Base-by-base conservation (phyloP, 2,888 invertebrate species). In the Eupithecia insigniata region DNA sequence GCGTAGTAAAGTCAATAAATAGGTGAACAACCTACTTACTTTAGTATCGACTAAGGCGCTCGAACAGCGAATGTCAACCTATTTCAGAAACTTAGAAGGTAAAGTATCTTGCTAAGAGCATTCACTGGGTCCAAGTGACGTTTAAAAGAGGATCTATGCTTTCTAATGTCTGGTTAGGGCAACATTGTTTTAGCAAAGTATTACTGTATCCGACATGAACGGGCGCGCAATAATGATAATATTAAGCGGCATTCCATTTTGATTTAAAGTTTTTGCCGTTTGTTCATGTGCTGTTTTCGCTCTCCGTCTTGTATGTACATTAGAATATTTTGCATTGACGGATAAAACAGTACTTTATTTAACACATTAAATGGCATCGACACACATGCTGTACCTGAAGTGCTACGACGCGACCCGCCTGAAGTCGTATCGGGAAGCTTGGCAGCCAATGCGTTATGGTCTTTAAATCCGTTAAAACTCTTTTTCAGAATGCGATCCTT, bases 121-220 rank as follows among this genome's bases (percentile, higher is more conserved):
- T 75, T 68, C 67, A 71, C 66, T 66, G 69, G 67, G 71, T 75
- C 66, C 28, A 39, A 26, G 66, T 71, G 74, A 67, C 71, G 70
- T 88, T 84, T 74, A 16, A 28, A 70, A 67, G 62, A 69, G 60
- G 67, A 70, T 70, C 60, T 70, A 28, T 1, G 62, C 28, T 55
- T 72, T 69, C 26, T 61, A 28, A 66, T 61, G 18, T 72, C 64
- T 64, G 46, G 55, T 70, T 43, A 46, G 36, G 22, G 67, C 32
- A 62, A 62, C 61, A 34, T 26, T 16, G 26, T 64, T 64, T 36
- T 30, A 8, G 16, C 30, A 30, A 39, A 12, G 14, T 39, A 26
- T 34, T 34, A 39, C 36, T 34, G 64, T 26, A 64, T 22, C 10
- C 36, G 36, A 64, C 26, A 16, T 22, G 10, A n/a, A 32, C 12